A percentile compares a stretch with the other conserved stretches of the same genome.
Evolutionary conservation across 2,797 vertebrate species (phyloP).

Genomic region (Poecilia gillii): DNA sequence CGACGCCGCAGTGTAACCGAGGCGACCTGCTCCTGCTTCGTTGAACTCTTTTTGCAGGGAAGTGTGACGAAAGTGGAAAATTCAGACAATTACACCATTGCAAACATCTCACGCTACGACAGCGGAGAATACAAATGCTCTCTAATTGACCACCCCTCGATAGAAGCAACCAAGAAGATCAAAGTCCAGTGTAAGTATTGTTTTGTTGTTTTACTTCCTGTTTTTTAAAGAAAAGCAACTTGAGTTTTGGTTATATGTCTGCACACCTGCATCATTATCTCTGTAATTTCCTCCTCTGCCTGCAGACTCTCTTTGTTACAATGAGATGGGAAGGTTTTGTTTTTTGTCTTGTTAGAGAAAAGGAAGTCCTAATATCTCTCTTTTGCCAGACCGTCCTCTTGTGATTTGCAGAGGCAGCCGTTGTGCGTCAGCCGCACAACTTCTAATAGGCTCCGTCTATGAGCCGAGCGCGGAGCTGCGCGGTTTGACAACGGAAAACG

Average conservation of each 20-base stretch:
- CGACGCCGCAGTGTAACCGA: neutral
- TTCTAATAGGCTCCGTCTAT: conserved; percentile 64
- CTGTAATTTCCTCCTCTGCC: conserved; percentile 12
- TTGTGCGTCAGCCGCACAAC: conserved; percentile 49
- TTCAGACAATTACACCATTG: conserved; percentile 80
- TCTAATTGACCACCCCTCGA: conserved; percentile 82
- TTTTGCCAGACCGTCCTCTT: conserved; percentile 25
- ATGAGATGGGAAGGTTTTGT: conserved; percentile 27
- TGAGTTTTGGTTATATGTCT: conserved; percentile 6
- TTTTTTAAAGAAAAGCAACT: neutral
- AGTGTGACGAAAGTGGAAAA: conserved; percentile 83
- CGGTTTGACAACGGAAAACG: conserved; percentile 54
- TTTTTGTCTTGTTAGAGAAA: conserved; percentile 22
- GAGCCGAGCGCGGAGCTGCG: conserved; percentile 46
- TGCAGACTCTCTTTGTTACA: conserved; percentile 15
- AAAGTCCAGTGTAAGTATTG: conserved; percentile 89
- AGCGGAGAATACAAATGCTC: conserved; percentile 94
- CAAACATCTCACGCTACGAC: conserved; percentile 82
- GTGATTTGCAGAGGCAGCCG: conserved; percentile 45
- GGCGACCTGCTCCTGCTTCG: conserved; percentile 7
- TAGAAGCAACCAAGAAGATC: conserved; percentile 80
- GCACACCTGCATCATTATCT: neutral
- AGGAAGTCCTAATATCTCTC: conserved; percentile 34
- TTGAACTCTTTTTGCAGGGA: conserved; percentile 65
- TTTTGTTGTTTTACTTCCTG: neutral